Conservation (phyloP, 2,113 vertebrate genomes). For the Labrus mixtus region DNA sequence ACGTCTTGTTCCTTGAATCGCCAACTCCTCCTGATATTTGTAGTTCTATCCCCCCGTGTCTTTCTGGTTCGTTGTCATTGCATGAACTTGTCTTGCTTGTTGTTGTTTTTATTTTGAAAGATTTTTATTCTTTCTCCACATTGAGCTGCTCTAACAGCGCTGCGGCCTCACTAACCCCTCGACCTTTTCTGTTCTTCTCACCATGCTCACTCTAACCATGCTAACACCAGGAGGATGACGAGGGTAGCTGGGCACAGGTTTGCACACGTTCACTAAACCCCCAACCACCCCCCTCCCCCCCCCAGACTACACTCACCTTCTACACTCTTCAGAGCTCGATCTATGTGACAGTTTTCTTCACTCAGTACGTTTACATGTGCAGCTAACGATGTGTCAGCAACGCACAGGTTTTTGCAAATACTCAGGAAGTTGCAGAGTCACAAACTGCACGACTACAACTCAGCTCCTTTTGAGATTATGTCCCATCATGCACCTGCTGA, state of each 20-base stretch:
- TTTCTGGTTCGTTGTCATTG: background rate
- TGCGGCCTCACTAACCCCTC: conserved; percentile 77
- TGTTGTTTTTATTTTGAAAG: conserved; percentile 23
- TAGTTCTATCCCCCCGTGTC: background rate
- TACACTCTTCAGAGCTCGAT: no score
- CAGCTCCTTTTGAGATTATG: no score
- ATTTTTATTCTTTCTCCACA: conserved; percentile 49
- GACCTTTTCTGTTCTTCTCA: conserved; percentile 81
- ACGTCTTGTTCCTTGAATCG: background rate
- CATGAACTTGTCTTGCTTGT: background rate
- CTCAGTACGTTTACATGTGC: no score
- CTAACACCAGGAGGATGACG: conserved; percentile 98
- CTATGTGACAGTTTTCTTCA: no score
- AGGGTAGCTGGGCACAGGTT: conserved; percentile 99
- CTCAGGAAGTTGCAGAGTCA: no score
- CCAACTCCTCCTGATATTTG: background rate
- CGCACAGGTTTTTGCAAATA: no score
- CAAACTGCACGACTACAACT: no score
- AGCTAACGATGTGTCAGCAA: no score
- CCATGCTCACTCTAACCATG: conserved; percentile 90
- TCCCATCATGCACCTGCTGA: no score
- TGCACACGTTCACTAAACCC: conserved; percentile 70
- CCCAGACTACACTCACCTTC: background rate
- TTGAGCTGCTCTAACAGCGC: conserved; percentile 59
- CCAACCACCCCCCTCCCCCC: no score